Evolutionary conservation across 1,140 invertebrate genomes (phyloP), one percentile per base, ranked within the genome.

Genomic region (Bombus terrestris): DNA sequence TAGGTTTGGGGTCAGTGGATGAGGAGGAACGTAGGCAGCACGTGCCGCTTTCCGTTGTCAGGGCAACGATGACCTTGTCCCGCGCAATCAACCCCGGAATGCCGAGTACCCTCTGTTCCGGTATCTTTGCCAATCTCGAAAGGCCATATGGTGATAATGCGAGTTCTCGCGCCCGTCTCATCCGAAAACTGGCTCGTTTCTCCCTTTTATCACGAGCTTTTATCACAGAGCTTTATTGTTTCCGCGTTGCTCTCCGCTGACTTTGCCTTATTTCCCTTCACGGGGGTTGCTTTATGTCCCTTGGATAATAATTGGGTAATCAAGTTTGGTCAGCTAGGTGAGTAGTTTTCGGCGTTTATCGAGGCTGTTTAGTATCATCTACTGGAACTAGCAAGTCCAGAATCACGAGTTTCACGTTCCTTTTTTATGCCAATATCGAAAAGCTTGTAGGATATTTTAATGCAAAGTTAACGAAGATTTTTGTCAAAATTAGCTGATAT

Each of bases 61-160:
- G 84, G 94, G 94, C 92, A 89, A 94, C 94, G 89, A 89, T 93
- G 94, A 94, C 94, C 94, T 95, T 95, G 94, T 94, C 94, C 94
- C 94, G 93, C 94, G 94, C 94, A 94, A 94, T 91, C 92, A 94
- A 87, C 91, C 91, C 92, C 90, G 86, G 89, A 92, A 94, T 93
- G 90, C 88, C 35, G 76, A 78, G 43, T 89, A 57, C 81, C 76
- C 87, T 86, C 81, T 91, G 91, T 92, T 93, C 92, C 91, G 91
- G 92, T 91, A 90, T 91, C 85, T 84, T 84, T 69, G 47, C 53
- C 88, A 86, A 89, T 89, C 85, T 77, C n/a, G 69, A 68, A 83
- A 81, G 59, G 69, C 83, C 88, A 89, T 86, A 89, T 89, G 88
- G 84, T 72, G 83, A 89, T 89, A 89, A 89, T 81, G 87, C 68